Conservation (phyloP, 2,888 invertebrate species). For the Cloeon dipterum region DNA sequence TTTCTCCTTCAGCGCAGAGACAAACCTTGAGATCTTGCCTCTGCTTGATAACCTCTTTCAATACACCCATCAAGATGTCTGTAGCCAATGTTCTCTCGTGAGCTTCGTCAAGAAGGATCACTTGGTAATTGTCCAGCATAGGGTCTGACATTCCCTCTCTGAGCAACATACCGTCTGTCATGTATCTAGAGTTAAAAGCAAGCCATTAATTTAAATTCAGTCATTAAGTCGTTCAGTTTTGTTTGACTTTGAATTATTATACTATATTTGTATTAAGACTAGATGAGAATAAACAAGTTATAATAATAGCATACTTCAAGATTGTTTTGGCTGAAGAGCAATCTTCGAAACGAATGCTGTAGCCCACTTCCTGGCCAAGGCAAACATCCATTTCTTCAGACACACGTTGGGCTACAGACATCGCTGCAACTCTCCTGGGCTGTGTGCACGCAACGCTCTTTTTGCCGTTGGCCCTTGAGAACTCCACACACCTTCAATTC, state of each 20-base stretch:
- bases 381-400: conserved; percentile 99
- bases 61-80: conserved; percentile 95
- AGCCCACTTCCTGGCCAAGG: conserved; percentile 76
- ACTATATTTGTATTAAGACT: too few species aligned
- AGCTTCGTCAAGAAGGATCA: conserved; percentile 91
- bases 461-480: conserved; percentile 34
- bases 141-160: conserved; percentile 99
- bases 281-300: background rate
- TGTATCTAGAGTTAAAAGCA: conserved; percentile 40
- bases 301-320: conserved; percentile 43
- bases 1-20: too few species aligned
- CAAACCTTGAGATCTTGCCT: conserved; percentile 69
- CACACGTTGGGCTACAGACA: conserved; percentile 97
- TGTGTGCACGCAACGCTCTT: conserved; percentile 91
- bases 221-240: too few species aligned
- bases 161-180: conserved; percentile 99
- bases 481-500: conserved; percentile 38
- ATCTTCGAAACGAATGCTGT: conserved; percentile 97
- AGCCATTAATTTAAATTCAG: too few species aligned
- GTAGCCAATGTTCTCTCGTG: conserved; percentile 97
- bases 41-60: conserved; percentile 90
- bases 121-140: conserved; percentile 87
- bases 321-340: conserved; percentile 87
- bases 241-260: too few species aligned
- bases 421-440: conserved; percentile 92